Evolutionary conservation across 2,888 invertebrate genomes (phyloP).

Genomic region (Germaria angustata): DNA sequence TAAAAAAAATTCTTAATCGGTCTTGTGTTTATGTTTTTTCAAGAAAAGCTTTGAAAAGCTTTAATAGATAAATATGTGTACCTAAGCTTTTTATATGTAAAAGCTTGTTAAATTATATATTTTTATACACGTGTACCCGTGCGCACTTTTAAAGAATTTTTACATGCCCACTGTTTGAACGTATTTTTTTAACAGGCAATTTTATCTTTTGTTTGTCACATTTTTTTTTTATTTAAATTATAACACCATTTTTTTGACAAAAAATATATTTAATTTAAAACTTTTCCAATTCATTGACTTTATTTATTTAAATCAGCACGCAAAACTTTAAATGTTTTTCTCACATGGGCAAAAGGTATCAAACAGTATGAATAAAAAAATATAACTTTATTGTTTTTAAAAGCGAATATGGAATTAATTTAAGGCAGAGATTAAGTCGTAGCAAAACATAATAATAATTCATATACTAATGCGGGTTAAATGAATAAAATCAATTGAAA

Average conservation of each 20-base stretch:
- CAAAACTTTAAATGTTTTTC: constrained; percentile 28
- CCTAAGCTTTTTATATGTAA: no score
- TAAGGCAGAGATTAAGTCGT: background rate
- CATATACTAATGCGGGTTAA: background rate
- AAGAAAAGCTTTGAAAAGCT: no score
- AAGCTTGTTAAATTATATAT: no score
- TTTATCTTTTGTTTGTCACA: no score
- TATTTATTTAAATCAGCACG: constrained; percentile 59
- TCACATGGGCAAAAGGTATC: background rate
- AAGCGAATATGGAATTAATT: background rate
- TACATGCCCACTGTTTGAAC: background rate
- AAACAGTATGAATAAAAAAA: background rate
- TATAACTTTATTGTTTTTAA: constrained; percentile 27
- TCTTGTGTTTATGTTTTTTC: no score
- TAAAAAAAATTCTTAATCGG: no score
- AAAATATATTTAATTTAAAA: constrained; percentile 30
- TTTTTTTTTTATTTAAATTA: background rate
- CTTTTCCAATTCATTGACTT: constrained; percentile 53
- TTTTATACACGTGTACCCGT: no score
- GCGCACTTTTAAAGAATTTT: no score
- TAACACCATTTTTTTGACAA: constrained; percentile 14
- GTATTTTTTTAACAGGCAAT: no score
- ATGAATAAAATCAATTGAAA: background rate
- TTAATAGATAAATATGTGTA: no score
- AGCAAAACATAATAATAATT: background rate